Percentiles rank a stretch among this genome's conserved stretches.
These are phyloP conservation scores for Dynastes hyllus DNA, from an alignment of 2,888 invertebrate species.

Conservation along the genomic window DNA sequence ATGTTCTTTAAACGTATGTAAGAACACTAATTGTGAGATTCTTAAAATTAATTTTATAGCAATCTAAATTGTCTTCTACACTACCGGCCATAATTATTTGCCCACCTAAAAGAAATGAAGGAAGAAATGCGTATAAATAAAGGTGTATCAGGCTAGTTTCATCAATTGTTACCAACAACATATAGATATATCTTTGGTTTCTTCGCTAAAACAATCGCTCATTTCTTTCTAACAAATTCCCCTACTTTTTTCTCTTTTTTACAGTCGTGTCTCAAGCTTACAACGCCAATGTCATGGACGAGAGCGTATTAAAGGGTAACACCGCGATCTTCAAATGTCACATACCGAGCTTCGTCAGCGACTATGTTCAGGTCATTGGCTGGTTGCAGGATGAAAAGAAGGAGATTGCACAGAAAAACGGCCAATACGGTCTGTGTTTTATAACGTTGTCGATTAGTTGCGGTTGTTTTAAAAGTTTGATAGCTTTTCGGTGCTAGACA, in stretches of 20 bases:
- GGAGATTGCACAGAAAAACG: conserved; percentile 73
- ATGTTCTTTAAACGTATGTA: not conserved
- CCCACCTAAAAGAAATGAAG: no score
- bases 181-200: no score
- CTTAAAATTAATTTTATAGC: not conserved
- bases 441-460: not conserved
- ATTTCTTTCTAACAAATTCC: not conserved
- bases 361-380: conserved; percentile 88
- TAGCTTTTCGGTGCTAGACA: not conserved
- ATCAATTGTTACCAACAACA: no score
- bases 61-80: not conserved
- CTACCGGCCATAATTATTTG: no score
- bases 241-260: conserved; percentile 60
- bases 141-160: no score
- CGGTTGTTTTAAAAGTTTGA: not conserved
- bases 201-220: not conserved
- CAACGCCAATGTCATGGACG: conserved; percentile 93
- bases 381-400: conserved; percentile 88
- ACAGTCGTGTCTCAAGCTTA: conserved; percentile 93
- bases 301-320: conserved; percentile 92
- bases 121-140: no score
- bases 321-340: conserved; percentile 94
- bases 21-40: not conserved
- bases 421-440: conserved; percentile 64
- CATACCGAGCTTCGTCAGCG: conserved; percentile 94